Base-by-base conservation (phyloP, 2,113 vertebrate genomes). In the Pavo muticus region DNA sequence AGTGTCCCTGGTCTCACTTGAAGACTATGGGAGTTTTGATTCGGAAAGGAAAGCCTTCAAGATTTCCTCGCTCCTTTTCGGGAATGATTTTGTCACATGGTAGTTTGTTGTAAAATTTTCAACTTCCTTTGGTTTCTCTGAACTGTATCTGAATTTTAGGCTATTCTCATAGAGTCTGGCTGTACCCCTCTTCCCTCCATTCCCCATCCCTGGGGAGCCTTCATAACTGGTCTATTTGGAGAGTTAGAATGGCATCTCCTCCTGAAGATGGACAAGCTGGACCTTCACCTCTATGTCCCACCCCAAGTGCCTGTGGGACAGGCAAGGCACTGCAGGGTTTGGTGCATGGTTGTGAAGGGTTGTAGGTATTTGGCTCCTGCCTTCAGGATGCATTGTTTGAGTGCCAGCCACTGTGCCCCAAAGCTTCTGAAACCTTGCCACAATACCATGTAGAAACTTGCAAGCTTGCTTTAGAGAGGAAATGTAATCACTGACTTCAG, bases 381-480 rank as follows among this genome's bases (percentile, higher is more conserved):
- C 32, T 39, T 70, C 14, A 48, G 73, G 40, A 32, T 13, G 0
- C 0, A 1, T 18, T 50, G 11, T 1, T n/a, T 29, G 42, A 8
- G 11, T 18, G 42, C 6, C 56, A 54, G 16, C 30, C 18, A 3
- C 35, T 35, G 39, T 1, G 0, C 10, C 47, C 23, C 2, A 0
- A 48, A 29, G 4, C 45, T 60, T 76, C 29, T 67, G 64, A 30
- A 71, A 7, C 25, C 6, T 68, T 6, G 3, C 24, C 52, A 17
- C 45, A 54, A 42, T 39, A 35, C 42, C 8, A 2, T 18, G 10
- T 27, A 8, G 9, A 67, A 48, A 32, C n/a, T 76, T 17, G 14
- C 37, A 63, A 2, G n/a, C 8, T 61, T 37, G 50, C 57, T 52
- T 56, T 82, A 7, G 18, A 48, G 17, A 37, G 52, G 83, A 81